Conservation (phyloP, 2,888 invertebrate species). For the Sarcophaga caerulescens region DNA sequence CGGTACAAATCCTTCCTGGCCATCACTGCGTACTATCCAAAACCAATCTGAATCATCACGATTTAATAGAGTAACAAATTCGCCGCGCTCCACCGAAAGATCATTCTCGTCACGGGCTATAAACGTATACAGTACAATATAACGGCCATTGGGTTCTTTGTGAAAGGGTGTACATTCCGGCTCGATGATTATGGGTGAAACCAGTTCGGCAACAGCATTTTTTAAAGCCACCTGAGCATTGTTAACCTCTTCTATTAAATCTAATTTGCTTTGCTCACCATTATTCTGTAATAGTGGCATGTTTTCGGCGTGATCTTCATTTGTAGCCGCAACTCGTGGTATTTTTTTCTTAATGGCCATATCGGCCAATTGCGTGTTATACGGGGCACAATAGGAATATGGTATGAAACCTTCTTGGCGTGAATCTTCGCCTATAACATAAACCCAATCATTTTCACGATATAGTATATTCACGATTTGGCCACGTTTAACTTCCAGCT, state of each 20-base stretch:
- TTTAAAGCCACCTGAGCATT: slow-evolving; percentile 64
- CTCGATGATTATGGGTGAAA: slow-evolving; percentile 78
- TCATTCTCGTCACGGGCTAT: slow-evolving; percentile 96
- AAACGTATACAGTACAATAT: slow-evolving; percentile 96
- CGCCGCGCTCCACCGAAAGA: slow-evolving; percentile 95
- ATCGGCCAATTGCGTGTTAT: slow-evolving; percentile 88
- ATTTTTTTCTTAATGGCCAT: slow-evolving; percentile 93
- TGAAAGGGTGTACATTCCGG: slow-evolving; percentile 86
- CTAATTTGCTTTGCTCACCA: slow-evolving; percentile 72
- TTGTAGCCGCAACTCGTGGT: slow-evolving; percentile 84
- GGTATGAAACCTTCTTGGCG: slow-evolving; percentile 97
- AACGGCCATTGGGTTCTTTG: slow-evolving; percentile 94
- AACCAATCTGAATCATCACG: slow-evolving; percentile 98
- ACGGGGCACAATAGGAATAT: slow-evolving; percentile 95
- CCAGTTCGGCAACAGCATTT: slow-evolving; percentile 62
- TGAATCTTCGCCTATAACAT: slow-evolving; percentile 94
- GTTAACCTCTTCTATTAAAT: slow-evolving; percentile 77
- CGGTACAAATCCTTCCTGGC: slow-evolving; percentile 97
- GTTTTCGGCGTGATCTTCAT: slow-evolving; percentile 72
- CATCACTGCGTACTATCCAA: slow-evolving; percentile 96
- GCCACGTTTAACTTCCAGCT: slow-evolving; percentile 93
- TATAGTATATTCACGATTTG: slow-evolving; percentile 97
- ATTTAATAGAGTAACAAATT: slow-evolving; percentile 97
- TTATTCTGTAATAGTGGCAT: slow-evolving; percentile 71
- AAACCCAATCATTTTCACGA: slow-evolving; percentile 98